Evolutionary conservation across 2,888 invertebrate species (phyloP).

Genomic region (Diaperis boleti): DNA sequence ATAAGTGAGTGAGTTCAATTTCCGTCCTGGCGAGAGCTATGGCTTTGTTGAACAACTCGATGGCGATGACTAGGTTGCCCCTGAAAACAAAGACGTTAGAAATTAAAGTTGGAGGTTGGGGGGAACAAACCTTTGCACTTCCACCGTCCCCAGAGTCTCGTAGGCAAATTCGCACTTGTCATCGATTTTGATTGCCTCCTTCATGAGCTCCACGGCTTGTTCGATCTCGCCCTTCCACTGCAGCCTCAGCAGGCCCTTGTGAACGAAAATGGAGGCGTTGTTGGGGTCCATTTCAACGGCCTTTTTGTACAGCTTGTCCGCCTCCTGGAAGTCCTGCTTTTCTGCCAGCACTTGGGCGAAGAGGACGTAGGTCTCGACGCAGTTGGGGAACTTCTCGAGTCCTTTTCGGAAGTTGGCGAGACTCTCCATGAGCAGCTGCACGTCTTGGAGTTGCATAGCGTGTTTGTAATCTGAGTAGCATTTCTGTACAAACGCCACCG

Average conservation of each 20-base stretch:
- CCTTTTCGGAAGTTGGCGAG: conserved; percentile 81
- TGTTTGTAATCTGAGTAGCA: conserved; percentile 86
- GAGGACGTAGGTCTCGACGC: conserved; percentile 88
- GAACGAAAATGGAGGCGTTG: conserved; percentile 89
- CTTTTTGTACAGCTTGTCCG: conserved; percentile 84
- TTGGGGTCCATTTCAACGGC: conserved; percentile 85
- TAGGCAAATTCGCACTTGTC: conserved; percentile 94
- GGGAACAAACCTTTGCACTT: conserved; percentile 83
- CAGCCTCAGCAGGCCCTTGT: conserved; percentile 84
- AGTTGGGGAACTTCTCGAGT: conserved; percentile 83
- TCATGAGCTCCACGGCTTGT: conserved; percentile 81
- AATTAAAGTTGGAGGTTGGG: conserved; percentile 2
- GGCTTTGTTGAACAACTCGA: conserved; percentile 90
- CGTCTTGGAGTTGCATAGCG: conserved; percentile 62
- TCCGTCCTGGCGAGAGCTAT: conserved; percentile 87
- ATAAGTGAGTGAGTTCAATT: conserved; percentile 91
- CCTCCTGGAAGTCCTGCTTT: conserved; percentile 84
- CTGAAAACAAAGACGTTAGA: conserved; percentile 65
- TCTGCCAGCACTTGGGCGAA: conserved; percentile 88
- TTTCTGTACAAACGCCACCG: conserved; percentile 90
- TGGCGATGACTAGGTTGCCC: conserved; percentile 84
- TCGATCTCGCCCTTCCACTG: conserved; percentile 89
- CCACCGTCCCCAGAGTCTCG: conserved; percentile 94
- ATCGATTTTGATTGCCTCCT: conserved; percentile 87
- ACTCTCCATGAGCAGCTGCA: conserved; percentile 73